A percentile compares a stretch with the other conserved stretches of the same genome.
Evolutionary conservation across 2,113 vertebrate species (phyloP).

Genomic region (Cololabis saira): DNA sequence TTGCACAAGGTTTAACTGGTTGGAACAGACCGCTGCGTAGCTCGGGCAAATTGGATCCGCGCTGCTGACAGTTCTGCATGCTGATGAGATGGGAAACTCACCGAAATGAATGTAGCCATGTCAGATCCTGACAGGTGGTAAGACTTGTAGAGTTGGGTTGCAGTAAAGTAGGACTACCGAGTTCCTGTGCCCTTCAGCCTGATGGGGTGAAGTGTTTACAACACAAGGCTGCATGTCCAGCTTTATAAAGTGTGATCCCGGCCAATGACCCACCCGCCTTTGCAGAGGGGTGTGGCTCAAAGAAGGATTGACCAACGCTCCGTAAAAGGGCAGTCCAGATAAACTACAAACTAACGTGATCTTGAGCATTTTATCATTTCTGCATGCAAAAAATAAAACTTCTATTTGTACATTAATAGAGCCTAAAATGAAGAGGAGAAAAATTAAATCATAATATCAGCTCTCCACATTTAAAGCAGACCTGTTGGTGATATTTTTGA

Average conservation of each 20-base stretch:
- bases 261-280: constrained; percentile 62
- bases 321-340: constrained; percentile 8
- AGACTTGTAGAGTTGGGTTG: constrained; percentile 37
- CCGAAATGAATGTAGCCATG: constrained; percentile 80
- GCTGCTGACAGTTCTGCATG: constrained; percentile 44
- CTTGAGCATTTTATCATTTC: neutral
- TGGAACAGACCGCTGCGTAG: constrained; percentile 29
- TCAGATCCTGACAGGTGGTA: constrained; percentile 56
- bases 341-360: neutral
- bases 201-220: constrained; percentile 64
- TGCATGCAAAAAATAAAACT: neutral
- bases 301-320: constrained; percentile 49
- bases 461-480: neutral
- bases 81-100: constrained; percentile 71
- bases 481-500: too few species aligned
- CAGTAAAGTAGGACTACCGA: constrained; percentile 12
- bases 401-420: neutral
- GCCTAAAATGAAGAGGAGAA: neutral
- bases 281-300: constrained; percentile 56
- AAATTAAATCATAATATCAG: neutral
- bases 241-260: constrained; percentile 66
- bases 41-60: constrained; percentile 23
- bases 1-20: constrained; percentile 22
- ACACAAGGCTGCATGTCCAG: constrained; percentile 23
- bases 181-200: constrained; percentile 21